Conservation (phyloP, 2,888 invertebrate genomes). For the Thymelicus acteon region DNA sequence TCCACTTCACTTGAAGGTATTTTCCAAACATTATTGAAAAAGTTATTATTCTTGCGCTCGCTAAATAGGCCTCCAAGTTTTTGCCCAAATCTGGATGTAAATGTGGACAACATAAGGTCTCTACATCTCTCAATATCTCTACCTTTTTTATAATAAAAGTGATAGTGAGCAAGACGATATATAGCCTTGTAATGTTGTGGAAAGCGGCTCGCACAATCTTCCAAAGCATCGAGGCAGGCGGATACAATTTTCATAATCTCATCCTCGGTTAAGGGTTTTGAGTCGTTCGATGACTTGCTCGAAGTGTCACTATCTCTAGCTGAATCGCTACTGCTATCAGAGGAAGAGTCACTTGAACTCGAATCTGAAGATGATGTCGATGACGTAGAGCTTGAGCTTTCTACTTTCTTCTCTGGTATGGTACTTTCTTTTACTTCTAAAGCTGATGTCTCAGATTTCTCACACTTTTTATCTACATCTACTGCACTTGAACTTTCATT, state of each 20-base stretch:
- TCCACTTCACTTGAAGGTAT: conserved; percentile 96
- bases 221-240: conserved; percentile 90
- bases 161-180: conserved; percentile 94
- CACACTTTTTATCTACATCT: conserved; percentile 40
- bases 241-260: conserved; percentile 86
- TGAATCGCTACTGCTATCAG: conserved; percentile 81
- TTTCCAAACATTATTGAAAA: conserved; percentile 97
- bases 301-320: conserved; percentile 81
- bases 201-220: conserved; percentile 93
- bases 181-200: conserved; percentile 97
- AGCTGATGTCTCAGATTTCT: conserved; percentile 42
- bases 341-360: conserved; percentile 84
- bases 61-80: conserved; percentile 92
- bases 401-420: conserved; percentile 59
- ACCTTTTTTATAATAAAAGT: conserved; percentile 88
- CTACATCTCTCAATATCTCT: conserved; percentile 89
- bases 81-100: conserved; percentile 87
- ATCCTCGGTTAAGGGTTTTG: conserved; percentile 74
- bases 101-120: conserved; percentile 89
- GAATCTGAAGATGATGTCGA: conserved; percentile 79
- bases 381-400: conserved; percentile 69
- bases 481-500: conserved; percentile 17
- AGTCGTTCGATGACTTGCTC: conserved; percentile 67
- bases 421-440: conserved; percentile 47
- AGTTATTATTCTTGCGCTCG: conserved; percentile 93